Conservation (phyloP, 2,888 invertebrate genomes). For the Microctonus brassicae region DNA sequence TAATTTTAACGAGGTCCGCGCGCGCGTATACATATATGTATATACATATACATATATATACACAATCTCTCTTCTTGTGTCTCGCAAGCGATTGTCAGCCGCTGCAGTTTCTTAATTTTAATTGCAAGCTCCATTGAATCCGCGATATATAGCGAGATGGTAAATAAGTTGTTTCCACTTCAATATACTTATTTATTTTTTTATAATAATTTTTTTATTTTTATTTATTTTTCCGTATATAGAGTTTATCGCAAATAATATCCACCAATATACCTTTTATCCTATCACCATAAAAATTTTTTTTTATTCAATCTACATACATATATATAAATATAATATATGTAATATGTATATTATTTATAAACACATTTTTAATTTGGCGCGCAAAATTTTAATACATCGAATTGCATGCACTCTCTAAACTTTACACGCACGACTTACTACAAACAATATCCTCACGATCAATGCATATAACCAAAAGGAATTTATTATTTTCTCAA, state of each 20-base stretch:
- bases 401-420: slow-evolving; percentile 18
- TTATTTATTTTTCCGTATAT: not conserved
- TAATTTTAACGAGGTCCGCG: slow-evolving; percentile 63
- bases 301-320: too few relatives aligned
- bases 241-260: not conserved
- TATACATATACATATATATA: too few relatives aligned
- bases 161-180: not conserved
- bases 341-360: not conserved
- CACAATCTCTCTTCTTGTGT: slow-evolving; percentile 9
- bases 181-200: not conserved
- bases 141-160: not conserved
- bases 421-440: slow-evolving; percentile 38
- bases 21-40: too few relatives aligned
- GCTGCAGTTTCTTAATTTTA: slow-evolving; percentile 39
- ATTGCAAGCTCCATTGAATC: slow-evolving; percentile 33
- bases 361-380: not conserved
- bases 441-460: slow-evolving; percentile 38
- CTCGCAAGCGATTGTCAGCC: slow-evolving; percentile 6
- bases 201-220: not conserved
- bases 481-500: slow-evolving; percentile 26
- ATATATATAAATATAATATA: too few relatives aligned
- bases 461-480: slow-evolving; percentile 18
- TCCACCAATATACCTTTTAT: not conserved
- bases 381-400: slow-evolving; percentile 27
- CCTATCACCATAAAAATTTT: too few relatives aligned